Base-by-base conservation (phyloP, 1,140 invertebrate genomes). In the Musca domestica region DNA sequence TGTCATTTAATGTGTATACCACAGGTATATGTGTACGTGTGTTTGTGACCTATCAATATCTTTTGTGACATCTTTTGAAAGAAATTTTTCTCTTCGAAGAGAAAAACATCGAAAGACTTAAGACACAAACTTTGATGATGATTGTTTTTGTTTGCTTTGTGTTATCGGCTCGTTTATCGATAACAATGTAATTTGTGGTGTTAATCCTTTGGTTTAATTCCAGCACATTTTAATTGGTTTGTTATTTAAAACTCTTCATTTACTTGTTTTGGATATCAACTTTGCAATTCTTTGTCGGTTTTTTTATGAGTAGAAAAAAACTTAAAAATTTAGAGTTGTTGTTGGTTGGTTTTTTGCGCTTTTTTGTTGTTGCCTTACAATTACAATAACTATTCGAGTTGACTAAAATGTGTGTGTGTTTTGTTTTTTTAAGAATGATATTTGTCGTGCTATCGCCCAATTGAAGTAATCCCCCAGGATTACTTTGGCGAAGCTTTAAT, bases 151-250 rank as follows among this genome's bases (percentile, higher is more conserved):
- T 46, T 25, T 17, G 25, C 3, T 12, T 2, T 52, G 2, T 41
- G 34, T 41, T 41, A 41, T 7, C 34, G 4, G 6, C n/a, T n/a
- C n/a, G n/a, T 20, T 52, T 52, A 23, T 52, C 12, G 51, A 6
- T 20, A 23, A 22, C 51, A 23, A 52, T 2, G 14, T 17, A 52
- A 22, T 52, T 52, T 52, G 51, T 51, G 64, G 22, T 48, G 66
- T 71, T 78, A 74, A 72, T 41, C 34, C 78, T 80, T 80, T 80
- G 78, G 78, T 80, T 80, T 80, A 74, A 75, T 78, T 80, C 74
- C 77, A 79, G 77, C 77, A 79, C 74, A 76, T 23, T 63, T 67
- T 65, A 2, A 41, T 9, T 5, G 34, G n/a, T n/a, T n/a, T n/a
- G n/a, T 41, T 41, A 10, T 41, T 41, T 41, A 41, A 41, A 41